Evolutionary conservation across 2,113 vertebrate species (phyloP).

Genomic region (Hippocampus comes): DNA sequence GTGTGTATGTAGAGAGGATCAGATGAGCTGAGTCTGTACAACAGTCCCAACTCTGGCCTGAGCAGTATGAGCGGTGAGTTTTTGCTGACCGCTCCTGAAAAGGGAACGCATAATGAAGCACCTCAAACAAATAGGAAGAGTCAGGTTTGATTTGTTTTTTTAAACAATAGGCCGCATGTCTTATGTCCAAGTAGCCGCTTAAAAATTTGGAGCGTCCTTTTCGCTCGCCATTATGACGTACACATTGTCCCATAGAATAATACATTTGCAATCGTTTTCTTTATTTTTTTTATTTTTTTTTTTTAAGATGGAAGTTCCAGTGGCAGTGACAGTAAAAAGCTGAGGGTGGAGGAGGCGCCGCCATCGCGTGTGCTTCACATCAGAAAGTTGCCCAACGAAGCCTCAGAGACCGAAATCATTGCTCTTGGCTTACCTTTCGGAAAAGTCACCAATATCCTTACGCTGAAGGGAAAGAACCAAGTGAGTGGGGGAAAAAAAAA

Average conservation of each 20-base stretch:
- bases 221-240: too few species aligned
- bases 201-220: neutral
- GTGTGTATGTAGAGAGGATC: constrained; percentile 84
- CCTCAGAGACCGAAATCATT: constrained; percentile 94
- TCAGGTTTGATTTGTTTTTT: neutral
- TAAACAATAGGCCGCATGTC: neutral
- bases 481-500: too few species aligned
- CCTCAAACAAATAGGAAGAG: neutral
- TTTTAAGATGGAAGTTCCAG: constrained; percentile 81
- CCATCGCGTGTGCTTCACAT: constrained; percentile 97
- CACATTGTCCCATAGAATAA: neutral
- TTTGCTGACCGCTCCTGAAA: constrained; percentile 30
- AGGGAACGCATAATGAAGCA: neutral
- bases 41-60: constrained; percentile 90
- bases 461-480: constrained; percentile 98
- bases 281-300: neutral
- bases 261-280: neutral
- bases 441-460: constrained; percentile 98
- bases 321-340: constrained; percentile 96
- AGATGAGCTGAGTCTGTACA: constrained; percentile 97
- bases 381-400: constrained; percentile 92
- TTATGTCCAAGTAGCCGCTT: neutral
- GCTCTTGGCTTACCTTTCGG: constrained; percentile 95
- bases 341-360: constrained; percentile 87
- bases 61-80: constrained; percentile 94